Percentiles rank a stretch among this genome's conserved stretches.
Conservation (phyloP, 2,797 vertebrate genomes). For the Neosilurus mollespiculum region DNA sequence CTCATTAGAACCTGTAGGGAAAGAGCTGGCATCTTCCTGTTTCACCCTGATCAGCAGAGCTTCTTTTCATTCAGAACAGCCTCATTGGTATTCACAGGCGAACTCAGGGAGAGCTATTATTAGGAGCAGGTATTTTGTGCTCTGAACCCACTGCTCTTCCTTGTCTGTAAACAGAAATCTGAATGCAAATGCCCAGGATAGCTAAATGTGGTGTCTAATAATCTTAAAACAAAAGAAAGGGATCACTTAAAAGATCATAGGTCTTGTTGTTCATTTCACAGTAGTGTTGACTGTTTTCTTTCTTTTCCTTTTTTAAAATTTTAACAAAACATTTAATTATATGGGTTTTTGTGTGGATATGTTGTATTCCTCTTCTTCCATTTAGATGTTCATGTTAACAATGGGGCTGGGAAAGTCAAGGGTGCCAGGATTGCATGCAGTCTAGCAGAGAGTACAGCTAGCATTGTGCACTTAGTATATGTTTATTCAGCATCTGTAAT, state of each 20-base stretch:
- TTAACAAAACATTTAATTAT: background rate
- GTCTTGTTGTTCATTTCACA: background rate
- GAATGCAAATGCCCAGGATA: slow-evolving; percentile 58
- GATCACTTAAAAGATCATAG: background rate
- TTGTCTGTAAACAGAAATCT: slow-evolving; percentile 40
- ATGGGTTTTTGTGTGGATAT: background rate
- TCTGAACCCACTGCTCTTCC: slow-evolving; percentile 20
- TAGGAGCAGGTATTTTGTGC: slow-evolving; percentile 58
- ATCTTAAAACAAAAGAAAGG: slow-evolving; percentile 39
- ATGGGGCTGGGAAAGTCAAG: background rate
- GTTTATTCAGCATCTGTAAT: background rate
- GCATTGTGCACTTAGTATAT: background rate
- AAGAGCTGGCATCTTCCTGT: slow-evolving; percentile 29
- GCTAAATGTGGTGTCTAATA: slow-evolving; percentile 46
- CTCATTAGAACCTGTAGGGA: slow-evolving; percentile 39
- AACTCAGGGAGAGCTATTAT: slow-evolving; percentile 62
- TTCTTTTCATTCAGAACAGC: slow-evolving; percentile 11
- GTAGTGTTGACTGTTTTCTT: slow-evolving; percentile 28
- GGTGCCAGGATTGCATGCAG: background rate
- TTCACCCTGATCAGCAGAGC: slow-evolving; percentile 31
- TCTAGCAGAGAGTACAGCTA: background rate
- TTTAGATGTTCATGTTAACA: background rate
- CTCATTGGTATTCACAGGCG: slow-evolving; percentile 60
- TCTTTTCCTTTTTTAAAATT: background rate
- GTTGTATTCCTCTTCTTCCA: background rate